Evolutionary conservation across 2,888 invertebrate species (phyloP).

Genomic region (Leptarthrus brevirostris): DNA sequence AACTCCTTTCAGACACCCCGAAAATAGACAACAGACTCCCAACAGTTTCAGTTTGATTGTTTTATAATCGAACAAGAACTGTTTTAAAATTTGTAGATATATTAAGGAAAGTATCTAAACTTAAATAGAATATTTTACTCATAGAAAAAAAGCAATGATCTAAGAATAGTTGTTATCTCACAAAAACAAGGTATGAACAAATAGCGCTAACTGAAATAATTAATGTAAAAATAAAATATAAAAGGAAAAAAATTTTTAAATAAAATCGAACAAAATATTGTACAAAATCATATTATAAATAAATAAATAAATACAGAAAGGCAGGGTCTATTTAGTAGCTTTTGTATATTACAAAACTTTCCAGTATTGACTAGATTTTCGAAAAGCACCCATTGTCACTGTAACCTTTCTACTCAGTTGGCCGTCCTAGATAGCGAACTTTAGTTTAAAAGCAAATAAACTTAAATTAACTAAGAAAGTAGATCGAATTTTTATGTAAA

Average conservation of each 20-base stretch:
- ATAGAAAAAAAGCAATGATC: background rate
- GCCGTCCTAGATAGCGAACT: constrained; percentile 2
- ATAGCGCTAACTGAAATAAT: no score
- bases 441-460: background rate
- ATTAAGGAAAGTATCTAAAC: background rate
- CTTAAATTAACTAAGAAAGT: constrained; percentile 1
- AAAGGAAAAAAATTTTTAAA: background rate
- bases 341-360: constrained; percentile 31
- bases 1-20: background rate
- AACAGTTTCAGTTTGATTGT: constrained; percentile 25
- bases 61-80: constrained; percentile 32
- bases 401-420: constrained; percentile 3
- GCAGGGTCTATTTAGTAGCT: constrained; percentile 48
- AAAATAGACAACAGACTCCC: background rate
- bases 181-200: background rate
- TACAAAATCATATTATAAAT: constrained; percentile 30
- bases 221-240: background rate
- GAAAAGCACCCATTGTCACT: background rate
- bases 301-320: constrained; percentile 29
- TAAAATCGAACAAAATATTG: background rate
- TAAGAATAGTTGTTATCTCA: background rate
- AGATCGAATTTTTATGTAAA: no score
- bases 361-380: background rate
- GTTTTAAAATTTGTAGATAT: background rate
- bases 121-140: background rate